A percentile compares a stretch with the other conserved stretches of the same genome.
Conservation (phyloP, 2,113 vertebrate species). For the Ammodramus savannarum region DNA sequence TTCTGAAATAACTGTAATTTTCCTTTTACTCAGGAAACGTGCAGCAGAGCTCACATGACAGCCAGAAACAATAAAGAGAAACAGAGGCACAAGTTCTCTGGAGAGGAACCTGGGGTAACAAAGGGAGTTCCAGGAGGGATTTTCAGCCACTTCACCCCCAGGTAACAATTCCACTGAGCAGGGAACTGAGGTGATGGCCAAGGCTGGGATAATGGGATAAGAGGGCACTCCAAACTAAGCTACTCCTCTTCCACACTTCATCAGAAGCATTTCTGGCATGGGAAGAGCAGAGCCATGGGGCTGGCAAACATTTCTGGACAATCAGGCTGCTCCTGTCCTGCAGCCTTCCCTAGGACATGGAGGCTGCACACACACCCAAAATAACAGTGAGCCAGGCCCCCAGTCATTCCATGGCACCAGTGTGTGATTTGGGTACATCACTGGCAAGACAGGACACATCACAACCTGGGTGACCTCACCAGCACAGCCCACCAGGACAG, state of each 20-base stretch:
- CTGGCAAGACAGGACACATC: neutral
- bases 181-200: accelerated
- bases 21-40: neutral
- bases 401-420: neutral
- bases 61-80: neutral
- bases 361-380: neutral
- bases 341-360: neutral
- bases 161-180: neutral
- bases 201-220: neutral
- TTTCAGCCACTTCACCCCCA: neutral
- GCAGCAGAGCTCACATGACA: neutral
- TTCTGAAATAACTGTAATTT: neutral
- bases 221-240: neutral
- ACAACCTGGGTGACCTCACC: accelerated
- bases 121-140: neutral
- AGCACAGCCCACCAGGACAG: accelerated
- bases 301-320: neutral
- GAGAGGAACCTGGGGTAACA: neutral
- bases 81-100: accelerated
- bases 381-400: neutral
- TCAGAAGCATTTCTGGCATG: neutral
- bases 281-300: accelerated
- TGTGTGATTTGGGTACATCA: accelerated
- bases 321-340: neutral
- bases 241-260: neutral